Evolutionary conservation across 2,888 invertebrate genomes (phyloP).

Genomic region (Netelia inedita): DNA sequence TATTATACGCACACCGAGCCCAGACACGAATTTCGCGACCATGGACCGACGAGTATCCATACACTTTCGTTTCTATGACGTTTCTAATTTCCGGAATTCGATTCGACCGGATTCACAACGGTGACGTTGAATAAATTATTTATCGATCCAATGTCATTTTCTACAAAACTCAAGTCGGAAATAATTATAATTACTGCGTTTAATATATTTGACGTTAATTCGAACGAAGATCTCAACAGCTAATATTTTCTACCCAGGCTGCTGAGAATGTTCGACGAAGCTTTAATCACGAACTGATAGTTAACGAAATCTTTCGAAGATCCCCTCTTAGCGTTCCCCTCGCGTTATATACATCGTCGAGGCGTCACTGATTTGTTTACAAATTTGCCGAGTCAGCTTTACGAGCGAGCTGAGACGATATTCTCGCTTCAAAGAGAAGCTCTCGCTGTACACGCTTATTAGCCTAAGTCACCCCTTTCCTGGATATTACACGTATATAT

Average conservation of each 20-base stretch:
- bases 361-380: constrained; percentile 81
- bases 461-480: constrained; percentile 60
- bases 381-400: constrained; percentile 76
- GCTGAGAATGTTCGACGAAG: constrained; percentile 19
- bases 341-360: constrained; percentile 70
- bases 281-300: constrained; percentile 53
- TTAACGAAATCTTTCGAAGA: constrained; percentile 22
- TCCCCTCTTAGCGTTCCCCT: too few relatives aligned
- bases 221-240: background rate
- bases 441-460: constrained; percentile 57
- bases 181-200: too few relatives aligned
- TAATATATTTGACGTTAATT: background rate
- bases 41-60: too few relatives aligned
- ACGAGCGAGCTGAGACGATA: constrained; percentile 75
- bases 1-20: background rate
- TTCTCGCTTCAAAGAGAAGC: constrained; percentile 62
- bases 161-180: too few relatives aligned
- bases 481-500: constrained; percentile 45
- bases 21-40: too few relatives aligned
- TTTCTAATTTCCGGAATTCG: too few relatives aligned
- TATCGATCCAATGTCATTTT: too few relatives aligned
- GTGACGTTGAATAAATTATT: too few relatives aligned
- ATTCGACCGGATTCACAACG: too few relatives aligned
- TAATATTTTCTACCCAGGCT: background rate
- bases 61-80: too few relatives aligned